Conservation (phyloP, 1,140 invertebrate species). For the Trichonephila clavipes region DNA sequence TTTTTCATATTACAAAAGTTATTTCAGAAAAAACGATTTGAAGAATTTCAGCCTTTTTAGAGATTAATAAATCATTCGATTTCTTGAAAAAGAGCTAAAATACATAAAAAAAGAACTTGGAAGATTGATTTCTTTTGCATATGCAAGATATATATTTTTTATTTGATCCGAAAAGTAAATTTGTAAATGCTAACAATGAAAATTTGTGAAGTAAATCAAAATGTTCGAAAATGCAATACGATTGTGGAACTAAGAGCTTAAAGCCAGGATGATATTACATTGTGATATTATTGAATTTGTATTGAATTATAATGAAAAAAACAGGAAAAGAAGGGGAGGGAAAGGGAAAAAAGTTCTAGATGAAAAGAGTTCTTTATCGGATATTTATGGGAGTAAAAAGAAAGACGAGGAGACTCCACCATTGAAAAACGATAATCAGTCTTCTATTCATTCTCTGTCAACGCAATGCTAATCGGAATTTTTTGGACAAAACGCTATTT, state of each 20-base stretch:
- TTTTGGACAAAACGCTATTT: slow-evolving; percentile 57
- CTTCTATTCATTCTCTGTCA: slow-evolving; percentile 56
- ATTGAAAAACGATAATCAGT: slow-evolving; percentile 69
- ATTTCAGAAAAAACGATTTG: background rate
- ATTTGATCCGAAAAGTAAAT: background rate
- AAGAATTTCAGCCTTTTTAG: background rate
- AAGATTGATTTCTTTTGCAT: background rate
- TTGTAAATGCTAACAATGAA: slow-evolving; percentile 2
- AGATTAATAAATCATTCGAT: background rate
- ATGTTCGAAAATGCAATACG: background rate
- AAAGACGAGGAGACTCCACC: slow-evolving; percentile 17
- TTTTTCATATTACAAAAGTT: no score
- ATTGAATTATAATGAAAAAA: slow-evolving; percentile 31
- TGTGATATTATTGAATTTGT: background rate
- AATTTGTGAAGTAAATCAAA: slow-evolving; percentile 7
- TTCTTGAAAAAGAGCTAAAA: background rate
- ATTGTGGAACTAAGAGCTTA: background rate
- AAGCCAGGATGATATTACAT: background rate
- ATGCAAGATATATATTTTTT: background rate
- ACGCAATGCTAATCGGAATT: slow-evolving; percentile 61
- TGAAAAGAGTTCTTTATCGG: slow-evolving; percentile 51
- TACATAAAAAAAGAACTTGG: background rate
- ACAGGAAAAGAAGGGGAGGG: background rate
- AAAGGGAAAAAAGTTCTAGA: background rate
- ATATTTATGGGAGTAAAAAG: slow-evolving; percentile 56